These are phyloP conservation scores for Gambusia holbrooki DNA, from an alignment of 2,113 vertebrate species.

Conservation along the genomic window DNA sequence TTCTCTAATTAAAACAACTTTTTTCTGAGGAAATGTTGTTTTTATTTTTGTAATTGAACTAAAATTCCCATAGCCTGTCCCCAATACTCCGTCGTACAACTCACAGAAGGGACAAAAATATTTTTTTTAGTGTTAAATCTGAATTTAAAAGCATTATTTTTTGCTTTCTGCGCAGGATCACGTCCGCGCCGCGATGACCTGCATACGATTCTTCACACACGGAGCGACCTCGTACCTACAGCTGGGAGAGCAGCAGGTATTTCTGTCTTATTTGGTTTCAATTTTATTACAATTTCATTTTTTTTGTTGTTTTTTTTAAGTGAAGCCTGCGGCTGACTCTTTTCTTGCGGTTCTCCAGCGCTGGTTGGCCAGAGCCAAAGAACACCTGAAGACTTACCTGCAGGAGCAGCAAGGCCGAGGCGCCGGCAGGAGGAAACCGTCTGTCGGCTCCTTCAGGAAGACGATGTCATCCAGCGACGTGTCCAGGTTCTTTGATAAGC, in stretches of 20 bases:
- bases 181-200: slow-evolving; percentile 96
- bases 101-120: neutral
- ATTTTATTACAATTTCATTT: no score
- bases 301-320: neutral
- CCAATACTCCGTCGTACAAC: no score
- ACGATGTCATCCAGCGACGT: slow-evolving; percentile 93
- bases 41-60: no score
- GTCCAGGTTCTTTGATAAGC: slow-evolving; percentile 83
- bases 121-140: neutral
- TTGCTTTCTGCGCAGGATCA: slow-evolving; percentile 85
- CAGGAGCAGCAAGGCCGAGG: slow-evolving; percentile 89
- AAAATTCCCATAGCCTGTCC: no score
- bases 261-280: neutral
- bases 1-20: no score
- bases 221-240: slow-evolving; percentile 90
- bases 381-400: slow-evolving; percentile 93
- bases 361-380: slow-evolving; percentile 94
- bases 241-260: slow-evolving; percentile 86
- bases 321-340: neutral
- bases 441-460: slow-evolving; percentile 87
- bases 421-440: slow-evolving; percentile 80
- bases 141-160: neutral
- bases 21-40: no score
- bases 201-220: slow-evolving; percentile 94
- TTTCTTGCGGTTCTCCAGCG: slow-evolving; percentile 56